Evolutionary conservation across 30 jellyfish, hydroid and myxozoan species (phyloP).

Genomic region (Nemopilema nomurai): DNA sequence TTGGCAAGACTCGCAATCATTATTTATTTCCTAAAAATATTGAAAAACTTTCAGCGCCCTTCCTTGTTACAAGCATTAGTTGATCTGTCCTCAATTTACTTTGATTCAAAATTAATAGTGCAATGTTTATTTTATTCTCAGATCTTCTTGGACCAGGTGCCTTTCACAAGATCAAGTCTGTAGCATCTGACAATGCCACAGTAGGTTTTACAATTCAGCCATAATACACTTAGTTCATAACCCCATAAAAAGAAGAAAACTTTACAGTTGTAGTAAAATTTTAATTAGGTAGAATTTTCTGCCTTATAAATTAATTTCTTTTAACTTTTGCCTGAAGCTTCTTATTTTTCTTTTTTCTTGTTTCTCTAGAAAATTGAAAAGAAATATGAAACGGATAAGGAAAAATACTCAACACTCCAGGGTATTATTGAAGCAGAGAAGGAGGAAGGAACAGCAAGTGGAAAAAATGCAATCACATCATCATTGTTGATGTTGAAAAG

Average conservation of each 20-base stretch:
- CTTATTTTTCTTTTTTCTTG: no score
- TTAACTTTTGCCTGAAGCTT: no score
- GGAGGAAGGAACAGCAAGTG: constrained; percentile 70
- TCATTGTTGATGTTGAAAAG: constrained; percentile 83
- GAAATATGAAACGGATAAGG: constrained; percentile 69
- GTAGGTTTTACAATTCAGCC: no score
- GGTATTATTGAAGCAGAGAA: constrained; percentile 76
- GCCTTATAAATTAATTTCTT: neutral
- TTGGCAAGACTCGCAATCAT: no score
- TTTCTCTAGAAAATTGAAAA: constrained; percentile 34
- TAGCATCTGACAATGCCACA: constrained; percentile 13
- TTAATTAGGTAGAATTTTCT: neutral
- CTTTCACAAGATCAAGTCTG: constrained; percentile 3
- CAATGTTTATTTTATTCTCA: neutral
- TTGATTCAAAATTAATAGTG: no score
- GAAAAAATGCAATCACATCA: constrained; percentile 79
- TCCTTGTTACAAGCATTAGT: no score
- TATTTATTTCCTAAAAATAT: no score
- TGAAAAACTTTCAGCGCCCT: no score
- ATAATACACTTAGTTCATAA: no score
- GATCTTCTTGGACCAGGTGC: constrained; percentile 50
- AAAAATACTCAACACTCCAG: constrained; percentile 73
- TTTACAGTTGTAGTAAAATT: no score
- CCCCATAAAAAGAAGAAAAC: no score
- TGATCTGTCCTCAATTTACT: no score